These are phyloP conservation scores for Drosophila lutescens DNA, from an alignment of 2,888 invertebrate species.

Conservation along the genomic window DNA sequence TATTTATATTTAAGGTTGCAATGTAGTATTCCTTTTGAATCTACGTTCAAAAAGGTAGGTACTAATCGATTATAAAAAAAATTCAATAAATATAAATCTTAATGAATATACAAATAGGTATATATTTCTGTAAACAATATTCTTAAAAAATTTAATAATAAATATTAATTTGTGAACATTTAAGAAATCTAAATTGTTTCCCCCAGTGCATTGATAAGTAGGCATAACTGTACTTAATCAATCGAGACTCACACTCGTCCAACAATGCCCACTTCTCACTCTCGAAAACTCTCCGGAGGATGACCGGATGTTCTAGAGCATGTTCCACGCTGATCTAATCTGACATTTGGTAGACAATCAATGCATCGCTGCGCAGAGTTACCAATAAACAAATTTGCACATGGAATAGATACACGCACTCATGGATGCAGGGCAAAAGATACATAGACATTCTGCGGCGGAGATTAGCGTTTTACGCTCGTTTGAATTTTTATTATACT, in stretches of 20 bases:
- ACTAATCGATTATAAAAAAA: no score
- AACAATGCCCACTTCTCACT: constrained; percentile 13
- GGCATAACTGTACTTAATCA: constrained; percentile 57
- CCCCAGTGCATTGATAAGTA: constrained; percentile 16
- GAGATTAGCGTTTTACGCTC: constrained; percentile 84
- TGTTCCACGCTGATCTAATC: constrained; percentile 73
- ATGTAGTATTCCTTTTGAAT: no score
- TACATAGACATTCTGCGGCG: constrained; percentile 61
- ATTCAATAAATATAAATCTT: no score
- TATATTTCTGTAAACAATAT: background rate
- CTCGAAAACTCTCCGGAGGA: constrained; percentile 3
- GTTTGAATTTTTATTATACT: constrained; percentile 83
- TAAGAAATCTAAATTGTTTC: no score
- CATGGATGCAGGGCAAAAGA: constrained; percentile 38
- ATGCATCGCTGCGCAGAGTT: constrained; percentile 75
- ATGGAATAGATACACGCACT: constrained; percentile 43
- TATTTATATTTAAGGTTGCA: no score
- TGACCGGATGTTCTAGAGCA: constrained; percentile 33
- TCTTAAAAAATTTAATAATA: background rate
- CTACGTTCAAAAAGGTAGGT: no score
- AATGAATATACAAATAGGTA: no score
- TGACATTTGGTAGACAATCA: constrained; percentile 73
- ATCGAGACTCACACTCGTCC: constrained; percentile 4
- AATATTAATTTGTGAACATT: no score
- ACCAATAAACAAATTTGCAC: constrained; percentile 75